Evolutionary conservation across 2,113 vertebrate genomes (phyloP).

Genomic region (Microcebus murinus): DNA sequence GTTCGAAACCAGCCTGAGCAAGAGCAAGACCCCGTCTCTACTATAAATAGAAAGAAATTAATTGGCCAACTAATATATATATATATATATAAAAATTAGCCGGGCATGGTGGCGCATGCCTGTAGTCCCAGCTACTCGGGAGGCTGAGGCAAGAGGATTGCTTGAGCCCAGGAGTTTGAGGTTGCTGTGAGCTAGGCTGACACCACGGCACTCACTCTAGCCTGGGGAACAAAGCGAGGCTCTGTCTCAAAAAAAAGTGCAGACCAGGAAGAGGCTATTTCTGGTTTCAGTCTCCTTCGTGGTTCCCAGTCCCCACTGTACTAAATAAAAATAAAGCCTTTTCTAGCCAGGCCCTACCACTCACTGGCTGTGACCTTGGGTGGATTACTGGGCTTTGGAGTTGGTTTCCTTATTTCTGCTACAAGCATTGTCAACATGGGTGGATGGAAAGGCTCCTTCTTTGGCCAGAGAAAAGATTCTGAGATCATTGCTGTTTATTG

Average conservation of each 20-base stretch:
- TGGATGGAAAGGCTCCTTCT: background rate
- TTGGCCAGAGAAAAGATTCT: background rate
- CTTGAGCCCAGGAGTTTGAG: too few species aligned
- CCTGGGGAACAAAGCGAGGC: too few species aligned
- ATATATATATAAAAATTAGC: too few species aligned
- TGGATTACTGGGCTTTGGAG: background rate
- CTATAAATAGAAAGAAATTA: too few species aligned
- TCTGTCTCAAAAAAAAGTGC: background rate
- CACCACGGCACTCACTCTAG: too few species aligned
- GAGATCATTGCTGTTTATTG: background rate
- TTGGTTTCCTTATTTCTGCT: background rate
- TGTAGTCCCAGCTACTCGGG: too few species aligned
- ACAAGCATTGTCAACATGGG: background rate
- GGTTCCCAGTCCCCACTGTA: background rate
- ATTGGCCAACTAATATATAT: too few species aligned
- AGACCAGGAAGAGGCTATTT: background rate
- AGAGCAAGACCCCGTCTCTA: too few species aligned
- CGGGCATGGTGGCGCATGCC: too few species aligned
- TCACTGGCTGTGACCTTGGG: background rate
- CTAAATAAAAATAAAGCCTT: conserved; percentile 37
- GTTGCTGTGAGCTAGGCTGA: too few species aligned
- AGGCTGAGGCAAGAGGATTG: too few species aligned
- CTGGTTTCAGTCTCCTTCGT: background rate
- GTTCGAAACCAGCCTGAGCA: too few species aligned
- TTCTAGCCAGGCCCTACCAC: background rate